Conservation (phyloP, 2,113 vertebrate species). For the Penelope pileata region DNA sequence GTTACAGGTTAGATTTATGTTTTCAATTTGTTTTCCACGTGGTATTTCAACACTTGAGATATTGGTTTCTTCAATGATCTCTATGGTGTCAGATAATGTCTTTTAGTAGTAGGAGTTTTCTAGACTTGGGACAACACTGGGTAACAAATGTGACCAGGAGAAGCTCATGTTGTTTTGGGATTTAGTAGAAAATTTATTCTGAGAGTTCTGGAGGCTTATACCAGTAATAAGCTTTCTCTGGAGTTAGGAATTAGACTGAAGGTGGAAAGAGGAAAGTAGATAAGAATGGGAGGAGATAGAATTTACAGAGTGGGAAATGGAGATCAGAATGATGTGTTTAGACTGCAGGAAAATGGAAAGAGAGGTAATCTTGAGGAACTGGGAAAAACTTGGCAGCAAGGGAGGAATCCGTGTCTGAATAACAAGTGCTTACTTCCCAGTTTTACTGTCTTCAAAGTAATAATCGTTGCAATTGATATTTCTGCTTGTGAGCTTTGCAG, state of each 20-base stretch:
- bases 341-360: background rate
- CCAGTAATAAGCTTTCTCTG: background rate
- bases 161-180: background rate
- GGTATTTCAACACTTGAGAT: background rate
- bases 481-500: slow-evolving; percentile 66
- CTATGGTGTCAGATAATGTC: background rate
- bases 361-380: background rate
- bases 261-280: slow-evolving; percentile 3
- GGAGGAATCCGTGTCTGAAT: background rate
- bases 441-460: slow-evolving; percentile 48
- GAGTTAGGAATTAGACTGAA: background rate
- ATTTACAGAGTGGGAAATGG: background rate
- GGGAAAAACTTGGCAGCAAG: background rate
- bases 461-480: slow-evolving; percentile 64
- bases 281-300: slow-evolving; percentile 3
- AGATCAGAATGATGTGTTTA: slow-evolving; percentile 18
- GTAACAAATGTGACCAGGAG: background rate
- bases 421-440: slow-evolving; percentile 47
- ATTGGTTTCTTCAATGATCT: background rate
- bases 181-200: background rate
- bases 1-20: background rate
- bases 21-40: background rate
- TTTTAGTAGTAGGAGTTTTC: background rate
- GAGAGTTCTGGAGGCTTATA: background rate
- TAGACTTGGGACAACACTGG: background rate